Evolutionary conservation across 2,113 vertebrate genomes (phyloP).

Genomic region (Corynorhinus townsendii): DNA sequence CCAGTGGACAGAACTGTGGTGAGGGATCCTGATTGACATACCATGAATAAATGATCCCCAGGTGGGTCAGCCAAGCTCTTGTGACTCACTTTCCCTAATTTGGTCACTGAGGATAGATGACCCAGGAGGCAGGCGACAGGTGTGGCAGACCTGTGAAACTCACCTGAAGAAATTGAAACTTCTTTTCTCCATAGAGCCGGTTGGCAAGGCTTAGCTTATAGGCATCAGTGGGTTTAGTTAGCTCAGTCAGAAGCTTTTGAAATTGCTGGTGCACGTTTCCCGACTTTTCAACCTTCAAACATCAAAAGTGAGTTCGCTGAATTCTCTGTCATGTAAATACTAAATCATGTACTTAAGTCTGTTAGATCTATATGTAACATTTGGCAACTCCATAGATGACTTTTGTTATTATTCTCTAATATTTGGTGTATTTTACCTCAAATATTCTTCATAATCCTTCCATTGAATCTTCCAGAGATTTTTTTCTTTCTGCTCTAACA

Average conservation of each 20-base stretch:
- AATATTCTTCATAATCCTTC: background rate
- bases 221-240: conserved; percentile 75
- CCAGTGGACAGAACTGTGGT: accelerated
- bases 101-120: background rate
- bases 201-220: conserved; percentile 83
- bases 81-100: background rate
- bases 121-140: background rate
- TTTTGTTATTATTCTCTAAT: background rate
- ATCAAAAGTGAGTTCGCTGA: background rate
- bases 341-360: background rate
- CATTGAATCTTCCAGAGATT: background rate
- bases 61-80: background rate
- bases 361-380: background rate
- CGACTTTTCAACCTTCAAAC: conserved; percentile 70
- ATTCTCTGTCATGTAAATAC: background rate
- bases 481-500: background rate
- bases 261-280: conserved; percentile 78
- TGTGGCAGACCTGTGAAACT: background rate
- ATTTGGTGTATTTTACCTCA: background rate
- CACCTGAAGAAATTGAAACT: conserved; percentile 78
- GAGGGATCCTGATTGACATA: too few relatives aligned
- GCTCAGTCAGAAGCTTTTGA: conserved; percentile 74
- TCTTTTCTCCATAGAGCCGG: conserved; percentile 80
- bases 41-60: background rate
- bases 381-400: background rate